Conservation (phyloP, 2,797 vertebrate genomes). For the Propithecus perrieri region DNA sequence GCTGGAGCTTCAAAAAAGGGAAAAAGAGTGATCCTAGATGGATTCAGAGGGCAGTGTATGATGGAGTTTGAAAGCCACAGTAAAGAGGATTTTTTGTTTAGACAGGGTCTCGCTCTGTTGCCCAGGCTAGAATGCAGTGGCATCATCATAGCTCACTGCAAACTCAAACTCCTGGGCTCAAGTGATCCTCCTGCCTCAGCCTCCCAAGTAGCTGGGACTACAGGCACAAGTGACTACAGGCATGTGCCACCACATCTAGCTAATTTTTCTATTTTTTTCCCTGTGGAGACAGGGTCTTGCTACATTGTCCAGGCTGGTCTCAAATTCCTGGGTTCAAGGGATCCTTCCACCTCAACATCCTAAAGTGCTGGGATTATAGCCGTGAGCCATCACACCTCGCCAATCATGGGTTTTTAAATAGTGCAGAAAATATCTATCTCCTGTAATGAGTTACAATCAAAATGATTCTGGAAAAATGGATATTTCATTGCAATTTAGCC, state of each 20-base stretch:
- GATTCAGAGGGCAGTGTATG: background rate
- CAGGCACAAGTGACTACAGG: too few relatives aligned
- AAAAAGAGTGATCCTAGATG: background rate
- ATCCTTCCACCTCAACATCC: background rate
- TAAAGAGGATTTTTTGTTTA: too few relatives aligned
- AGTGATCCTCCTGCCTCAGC: background rate
- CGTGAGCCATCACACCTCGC: background rate
- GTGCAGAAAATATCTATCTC: constrained; percentile 21
- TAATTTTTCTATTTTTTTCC: background rate
- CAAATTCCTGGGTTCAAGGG: background rate
- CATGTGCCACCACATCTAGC: background rate
- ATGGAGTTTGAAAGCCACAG: background rate
- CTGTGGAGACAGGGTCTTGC: background rate
- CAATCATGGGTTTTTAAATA: background rate
- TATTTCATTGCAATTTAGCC: constrained; percentile 16
- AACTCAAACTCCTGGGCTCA: background rate
- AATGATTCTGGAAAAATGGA: background rate
- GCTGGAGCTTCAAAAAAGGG: background rate
- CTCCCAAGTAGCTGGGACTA: background rate
- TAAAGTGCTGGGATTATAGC: background rate
- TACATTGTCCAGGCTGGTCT: background rate
- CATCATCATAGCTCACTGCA: background rate
- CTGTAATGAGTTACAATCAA: constrained; percentile 29
- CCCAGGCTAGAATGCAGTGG: background rate
- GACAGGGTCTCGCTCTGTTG: background rate